These are phyloP conservation scores for Melangyna quadrimaculata DNA, from an alignment of 2,888 invertebrate species.

Conservation along the genomic window DNA sequence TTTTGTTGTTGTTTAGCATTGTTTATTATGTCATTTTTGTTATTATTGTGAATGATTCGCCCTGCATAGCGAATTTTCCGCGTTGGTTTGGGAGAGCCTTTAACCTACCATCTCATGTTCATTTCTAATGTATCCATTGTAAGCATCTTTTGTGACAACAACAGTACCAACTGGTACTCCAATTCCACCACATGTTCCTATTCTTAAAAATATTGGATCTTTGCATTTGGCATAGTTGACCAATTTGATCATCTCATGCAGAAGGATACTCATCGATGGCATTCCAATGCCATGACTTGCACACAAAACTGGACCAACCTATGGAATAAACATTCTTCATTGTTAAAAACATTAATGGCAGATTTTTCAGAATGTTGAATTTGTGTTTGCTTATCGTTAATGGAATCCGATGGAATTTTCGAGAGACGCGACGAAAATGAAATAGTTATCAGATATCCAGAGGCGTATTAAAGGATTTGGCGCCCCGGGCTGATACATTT, in stretches of 20 bases:
- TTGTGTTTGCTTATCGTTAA: no score
- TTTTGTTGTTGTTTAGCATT: no score
- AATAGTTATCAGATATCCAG: no score
- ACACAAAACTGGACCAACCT: slow-evolving; percentile 79
- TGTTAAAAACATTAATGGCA: no score
- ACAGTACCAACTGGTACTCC: slow-evolving; percentile 96
- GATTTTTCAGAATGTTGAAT: background rate
- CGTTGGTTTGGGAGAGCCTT: no score
- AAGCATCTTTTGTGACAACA: slow-evolving; percentile 93
- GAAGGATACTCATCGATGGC: slow-evolving; percentile 96
- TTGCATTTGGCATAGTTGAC: slow-evolving; percentile 93
- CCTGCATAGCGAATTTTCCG: no score
- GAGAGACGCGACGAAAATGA: no score
- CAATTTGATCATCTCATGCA: slow-evolving; percentile 98
- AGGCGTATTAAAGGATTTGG: no score
- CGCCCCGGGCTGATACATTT: no score
- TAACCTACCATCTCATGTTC: slow-evolving; percentile 89
- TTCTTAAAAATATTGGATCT: slow-evolving; percentile 94
- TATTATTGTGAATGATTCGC: no score
- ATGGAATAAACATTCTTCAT: background rate
- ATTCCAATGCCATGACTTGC: slow-evolving; percentile 96
- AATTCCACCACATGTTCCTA: slow-evolving; percentile 96
- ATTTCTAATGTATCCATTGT: slow-evolving; percentile 91
- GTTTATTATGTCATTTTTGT: no score
- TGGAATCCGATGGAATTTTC: no score